phyloP scores from a whole-genome alignment of 2,113 vertebrate species.

The Beaufortia kweichowensis region DNA sequence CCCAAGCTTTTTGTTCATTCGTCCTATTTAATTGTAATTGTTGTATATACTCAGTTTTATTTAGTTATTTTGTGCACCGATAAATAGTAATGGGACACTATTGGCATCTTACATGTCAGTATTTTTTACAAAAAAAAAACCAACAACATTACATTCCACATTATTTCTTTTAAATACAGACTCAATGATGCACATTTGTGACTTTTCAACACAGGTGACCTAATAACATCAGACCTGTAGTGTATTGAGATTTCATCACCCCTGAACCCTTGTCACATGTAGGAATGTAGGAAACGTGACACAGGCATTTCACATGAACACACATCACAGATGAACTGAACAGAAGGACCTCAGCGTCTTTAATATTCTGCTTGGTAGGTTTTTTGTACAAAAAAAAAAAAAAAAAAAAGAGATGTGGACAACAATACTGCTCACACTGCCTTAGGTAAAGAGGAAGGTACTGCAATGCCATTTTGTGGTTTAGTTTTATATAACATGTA shows the following conservation, averaged over 20 bases:
- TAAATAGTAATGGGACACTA: too few relatives aligned
- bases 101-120: too few relatives aligned
- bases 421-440: slow-evolving; percentile 10
- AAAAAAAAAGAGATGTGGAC: neutral
- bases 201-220: neutral
- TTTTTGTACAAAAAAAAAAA: neutral
- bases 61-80: too few relatives aligned
- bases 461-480: neutral
- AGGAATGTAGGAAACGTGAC: neutral
- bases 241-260: neutral
- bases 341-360: slow-evolving; percentile 25
- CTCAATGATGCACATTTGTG: too few relatives aligned
- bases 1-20: too few relatives aligned
- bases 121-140: too few relatives aligned
- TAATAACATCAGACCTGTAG: neutral
- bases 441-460: neutral
- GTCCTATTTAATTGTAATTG: too few relatives aligned
- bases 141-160: too few relatives aligned
- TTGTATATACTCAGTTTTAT: too few relatives aligned
- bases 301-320: neutral
- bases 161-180: too few relatives aligned
- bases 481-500: slow-evolving; percentile 2
- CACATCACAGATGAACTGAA: slow-evolving; percentile 36
- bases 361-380: slow-evolving; percentile 36
- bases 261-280: neutral